These are phyloP conservation scores for Chelmon rostratus DNA, from an alignment of 2,797 vertebrate species.

Conservation along the genomic window DNA sequence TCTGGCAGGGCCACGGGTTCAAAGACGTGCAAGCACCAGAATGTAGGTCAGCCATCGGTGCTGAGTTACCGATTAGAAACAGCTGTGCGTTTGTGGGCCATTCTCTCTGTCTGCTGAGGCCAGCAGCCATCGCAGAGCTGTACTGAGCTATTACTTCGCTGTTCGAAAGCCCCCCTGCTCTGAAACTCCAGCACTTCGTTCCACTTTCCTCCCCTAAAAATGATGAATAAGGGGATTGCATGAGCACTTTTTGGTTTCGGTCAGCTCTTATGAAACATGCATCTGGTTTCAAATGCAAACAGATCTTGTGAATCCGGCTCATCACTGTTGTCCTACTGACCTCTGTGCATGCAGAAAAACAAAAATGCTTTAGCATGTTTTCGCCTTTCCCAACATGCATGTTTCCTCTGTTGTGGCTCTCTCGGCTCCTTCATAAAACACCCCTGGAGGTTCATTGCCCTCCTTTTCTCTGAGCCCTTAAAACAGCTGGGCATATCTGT, in stretches of 20 bases:
- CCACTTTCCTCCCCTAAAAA: conserved; percentile 43
- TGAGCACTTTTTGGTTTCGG: conserved; percentile 25
- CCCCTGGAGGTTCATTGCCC: conserved; percentile 51
- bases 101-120: conserved; percentile 69
- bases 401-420: conserved; percentile 42
- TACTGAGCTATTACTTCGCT: conserved; percentile 39
- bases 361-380: conserved; percentile 28
- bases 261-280: conserved; percentile 32
- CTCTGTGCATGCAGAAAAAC: conserved; percentile 12
- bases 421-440: conserved; percentile 49
- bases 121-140: conserved; percentile 52
- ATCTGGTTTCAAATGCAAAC: conserved; percentile 26
- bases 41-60: conserved; percentile 88
- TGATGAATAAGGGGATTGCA: conserved; percentile 56
- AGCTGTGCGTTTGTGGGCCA: conserved; percentile 84
- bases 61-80: conserved; percentile 89
- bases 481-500: conserved; percentile 57
- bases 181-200: conserved; percentile 38
- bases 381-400: conserved; percentile 19
- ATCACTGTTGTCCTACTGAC: conserved; percentile 5
- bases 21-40: conserved; percentile 82
- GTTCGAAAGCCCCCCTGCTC: conserved; percentile 32
- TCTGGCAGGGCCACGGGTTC: conserved; percentile 81
- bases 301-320: conserved; percentile 27
- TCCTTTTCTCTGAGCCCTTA: conserved; percentile 40